Percentiles rank a stretch among this genome's conserved stretches.
Evolutionary conservation across 2,113 vertebrate genomes (phyloP).

Genomic region (Taxidea taxus): DNA sequence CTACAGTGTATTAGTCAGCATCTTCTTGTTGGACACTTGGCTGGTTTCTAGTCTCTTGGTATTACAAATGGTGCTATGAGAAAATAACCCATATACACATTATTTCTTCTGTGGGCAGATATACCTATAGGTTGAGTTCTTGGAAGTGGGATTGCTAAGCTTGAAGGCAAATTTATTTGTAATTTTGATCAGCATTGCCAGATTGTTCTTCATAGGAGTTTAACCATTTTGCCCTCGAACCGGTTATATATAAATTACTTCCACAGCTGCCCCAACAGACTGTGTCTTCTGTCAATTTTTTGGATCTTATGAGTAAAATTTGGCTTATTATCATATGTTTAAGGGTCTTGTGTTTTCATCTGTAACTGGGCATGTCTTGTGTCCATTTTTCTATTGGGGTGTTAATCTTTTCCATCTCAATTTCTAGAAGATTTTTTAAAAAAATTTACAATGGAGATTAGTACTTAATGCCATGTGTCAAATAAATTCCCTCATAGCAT

Average conservation of each 20-base stretch:
- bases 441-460: not conserved
- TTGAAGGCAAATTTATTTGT: not conserved
- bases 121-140: not conserved
- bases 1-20: not conserved
- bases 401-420: not conserved
- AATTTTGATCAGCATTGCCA: not conserved
- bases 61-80: not conserved
- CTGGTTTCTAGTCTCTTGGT: not conserved
- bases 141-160: not conserved
- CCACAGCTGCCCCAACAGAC: not conserved
- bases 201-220: not conserved
- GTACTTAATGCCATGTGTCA: not conserved
- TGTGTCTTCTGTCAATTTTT: not conserved
- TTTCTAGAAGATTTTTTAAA: not conserved
- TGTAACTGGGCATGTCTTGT: not conserved
- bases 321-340: not conserved
- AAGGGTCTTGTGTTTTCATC: conserved; percentile 3
- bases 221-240: not conserved
- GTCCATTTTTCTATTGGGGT: not conserved
- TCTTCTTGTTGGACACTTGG: not conserved
- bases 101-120: not conserved
- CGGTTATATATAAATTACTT: not conserved
- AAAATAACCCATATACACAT: not conserved
- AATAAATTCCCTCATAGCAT: not conserved
- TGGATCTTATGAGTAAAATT: not conserved